Evolutionary conservation across 2,888 invertebrate genomes (phyloP).

Genomic region (Epistrophella euchroma): DNA sequence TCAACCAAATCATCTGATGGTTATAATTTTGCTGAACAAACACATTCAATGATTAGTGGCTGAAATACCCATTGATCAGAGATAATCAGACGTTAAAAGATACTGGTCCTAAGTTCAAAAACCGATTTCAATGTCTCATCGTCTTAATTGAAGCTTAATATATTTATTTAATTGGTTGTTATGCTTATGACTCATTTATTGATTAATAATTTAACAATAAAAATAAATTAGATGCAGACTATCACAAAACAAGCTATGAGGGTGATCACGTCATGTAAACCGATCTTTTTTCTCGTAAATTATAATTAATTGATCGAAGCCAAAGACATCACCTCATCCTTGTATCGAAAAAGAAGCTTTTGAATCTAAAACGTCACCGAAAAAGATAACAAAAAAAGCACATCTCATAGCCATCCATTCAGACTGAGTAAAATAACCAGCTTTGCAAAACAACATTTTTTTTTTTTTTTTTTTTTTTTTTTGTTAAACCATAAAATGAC

Average conservation of each 20-base stretch:
- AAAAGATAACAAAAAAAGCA: not conserved
- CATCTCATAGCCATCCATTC: not conserved
- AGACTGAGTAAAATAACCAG: slow-evolving; percentile 20
- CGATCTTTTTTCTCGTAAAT: too few relatives aligned
- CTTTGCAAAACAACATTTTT: slow-evolving; percentile 54
- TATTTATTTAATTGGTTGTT: slow-evolving; percentile 2
- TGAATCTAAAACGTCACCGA: slow-evolving; percentile 3
- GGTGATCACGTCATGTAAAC: not conserved
- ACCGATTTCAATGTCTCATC: not conserved
- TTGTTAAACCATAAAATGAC: slow-evolving; percentile 5
- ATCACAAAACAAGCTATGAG: not conserved
- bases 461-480: not conserved
- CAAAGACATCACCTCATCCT: not conserved
- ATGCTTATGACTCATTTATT: slow-evolving; percentile 13
- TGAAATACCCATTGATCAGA: too few relatives aligned
- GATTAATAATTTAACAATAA: not conserved
- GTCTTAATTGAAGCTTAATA: not conserved
- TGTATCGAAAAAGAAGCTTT: slow-evolving; percentile 15
- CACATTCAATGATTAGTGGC: too few relatives aligned
- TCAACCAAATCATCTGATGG: too few relatives aligned
- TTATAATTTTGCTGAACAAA: too few relatives aligned
- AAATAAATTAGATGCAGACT: not conserved
- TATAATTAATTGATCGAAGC: not conserved
- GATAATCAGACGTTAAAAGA: too few relatives aligned
- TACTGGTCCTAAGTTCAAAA: too few relatives aligned